phyloP scores from a whole-genome alignment of 2,888 invertebrate genomes.

The Alitta virens region DNA sequence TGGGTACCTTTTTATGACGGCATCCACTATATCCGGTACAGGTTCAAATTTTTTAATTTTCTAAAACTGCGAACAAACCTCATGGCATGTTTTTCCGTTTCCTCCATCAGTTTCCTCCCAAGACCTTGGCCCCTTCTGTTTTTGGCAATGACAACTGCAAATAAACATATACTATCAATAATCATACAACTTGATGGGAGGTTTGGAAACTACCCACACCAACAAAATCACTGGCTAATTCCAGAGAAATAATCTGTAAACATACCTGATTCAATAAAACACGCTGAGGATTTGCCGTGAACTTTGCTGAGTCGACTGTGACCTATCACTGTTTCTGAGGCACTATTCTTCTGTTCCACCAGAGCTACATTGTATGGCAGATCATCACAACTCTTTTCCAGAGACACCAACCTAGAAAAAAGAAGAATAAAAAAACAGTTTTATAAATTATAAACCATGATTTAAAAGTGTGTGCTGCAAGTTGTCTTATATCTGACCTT shows the following conservation, averaged over 20 bases:
- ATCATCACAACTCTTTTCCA: slow-evolving; percentile 45
- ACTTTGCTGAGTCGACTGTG: slow-evolving; percentile 46
- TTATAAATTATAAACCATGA: no score
- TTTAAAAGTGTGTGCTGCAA: no score
- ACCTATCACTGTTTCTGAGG: slow-evolving; percentile 36
- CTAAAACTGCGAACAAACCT: no score
- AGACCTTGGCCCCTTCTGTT: slow-evolving; percentile 39
- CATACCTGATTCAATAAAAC: slow-evolving; percentile 51
- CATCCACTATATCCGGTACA: no score
- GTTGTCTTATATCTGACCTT: no score
- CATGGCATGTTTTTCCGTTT: slow-evolving; percentile 42
- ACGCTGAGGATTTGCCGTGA: slow-evolving; percentile 36
- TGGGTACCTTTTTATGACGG: no score
- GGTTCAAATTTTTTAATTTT: no score
- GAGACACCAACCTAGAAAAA: slow-evolving; percentile 40
- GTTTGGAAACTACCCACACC: no score
- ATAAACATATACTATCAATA: background rate
- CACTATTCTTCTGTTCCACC: slow-evolving; percentile 23
- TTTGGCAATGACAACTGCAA: background rate
- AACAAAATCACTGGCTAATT: no score
- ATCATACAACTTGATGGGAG: no score
- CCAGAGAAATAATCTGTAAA: no score
- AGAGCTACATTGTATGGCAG: slow-evolving; percentile 44
- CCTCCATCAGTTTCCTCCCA: slow-evolving; percentile 54
- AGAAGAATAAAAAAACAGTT: slow-evolving; percentile 4